phyloP scores from a whole-genome alignment of 1,140 invertebrate species.

The Monomorium pharaonis region DNA sequence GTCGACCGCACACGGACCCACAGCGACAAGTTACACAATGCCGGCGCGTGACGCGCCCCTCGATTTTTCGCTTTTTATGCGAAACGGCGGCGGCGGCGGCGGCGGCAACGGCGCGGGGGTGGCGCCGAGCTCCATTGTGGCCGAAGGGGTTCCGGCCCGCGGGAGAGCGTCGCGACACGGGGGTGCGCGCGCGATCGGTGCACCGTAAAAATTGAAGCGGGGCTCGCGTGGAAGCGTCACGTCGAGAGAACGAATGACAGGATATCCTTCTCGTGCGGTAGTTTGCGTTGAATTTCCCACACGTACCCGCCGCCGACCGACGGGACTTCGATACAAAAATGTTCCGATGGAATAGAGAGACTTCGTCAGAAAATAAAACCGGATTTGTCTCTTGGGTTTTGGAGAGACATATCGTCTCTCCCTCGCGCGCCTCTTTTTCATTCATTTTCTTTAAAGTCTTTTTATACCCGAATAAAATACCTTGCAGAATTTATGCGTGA shows the following conservation, averaged over 20 bases:
- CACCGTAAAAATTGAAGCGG: slow-evolving; percentile 52
- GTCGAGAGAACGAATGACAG: slow-evolving; percentile 52
- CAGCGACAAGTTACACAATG: slow-evolving; percentile 59
- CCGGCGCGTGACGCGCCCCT: slow-evolving; percentile 56
- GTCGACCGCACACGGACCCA: slow-evolving; percentile 51
- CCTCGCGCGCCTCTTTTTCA: not conserved
- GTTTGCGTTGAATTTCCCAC: slow-evolving; percentile 15
- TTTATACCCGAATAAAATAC: not conserved
- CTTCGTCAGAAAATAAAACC: not conserved
- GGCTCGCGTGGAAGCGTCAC: slow-evolving; percentile 52
- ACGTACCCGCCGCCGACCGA: not conserved
- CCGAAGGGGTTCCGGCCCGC: slow-evolving; percentile 13
- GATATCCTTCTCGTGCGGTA: slow-evolving; percentile 31
- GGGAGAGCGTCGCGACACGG: slow-evolving; percentile 44
- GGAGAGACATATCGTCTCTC: not conserved
- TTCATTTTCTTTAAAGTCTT: not conserved
- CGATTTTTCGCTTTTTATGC: slow-evolving; percentile 64
- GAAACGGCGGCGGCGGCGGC: slow-evolving; percentile 40
- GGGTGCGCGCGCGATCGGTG: slow-evolving; percentile 36
- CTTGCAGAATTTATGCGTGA: not conserved
- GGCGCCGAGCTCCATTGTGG: slow-evolving; percentile 43
- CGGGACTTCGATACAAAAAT: slow-evolving; percentile 10
- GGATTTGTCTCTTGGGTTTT: not conserved
- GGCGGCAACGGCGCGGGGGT: slow-evolving; percentile 42
- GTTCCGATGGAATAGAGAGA: not conserved